These are phyloP conservation scores for Heliconius erato DNA, from an alignment of 2,888 invertebrate genomes.

Conservation along the genomic window DNA sequence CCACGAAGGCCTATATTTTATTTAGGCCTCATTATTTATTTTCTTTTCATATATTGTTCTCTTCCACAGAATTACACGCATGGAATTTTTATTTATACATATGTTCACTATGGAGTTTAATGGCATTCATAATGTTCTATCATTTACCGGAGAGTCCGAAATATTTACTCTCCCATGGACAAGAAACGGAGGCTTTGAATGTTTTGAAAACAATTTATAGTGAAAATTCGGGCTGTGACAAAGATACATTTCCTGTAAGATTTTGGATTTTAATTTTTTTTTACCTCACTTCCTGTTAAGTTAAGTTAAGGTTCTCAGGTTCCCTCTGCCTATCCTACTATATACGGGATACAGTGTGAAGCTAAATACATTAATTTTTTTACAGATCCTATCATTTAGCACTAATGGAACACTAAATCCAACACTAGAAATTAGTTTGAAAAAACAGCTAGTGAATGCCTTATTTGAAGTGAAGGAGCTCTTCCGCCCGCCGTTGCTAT, in stretches of 20 bases:
- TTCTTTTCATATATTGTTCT: slow-evolving; percentile 10
- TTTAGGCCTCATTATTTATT: background rate
- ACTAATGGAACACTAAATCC: slow-evolving; percentile 53
- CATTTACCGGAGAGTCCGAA: slow-evolving; percentile 71
- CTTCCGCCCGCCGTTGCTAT: slow-evolving; percentile 60
- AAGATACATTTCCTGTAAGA: slow-evolving; percentile 66
- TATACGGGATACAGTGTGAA: too few species aligned
- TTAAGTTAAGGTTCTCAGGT: too few species aligned
- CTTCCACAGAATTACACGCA: slow-evolving; percentile 64
- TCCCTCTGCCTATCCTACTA: too few species aligned
- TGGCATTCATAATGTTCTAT: slow-evolving; percentile 62
- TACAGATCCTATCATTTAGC: slow-evolving; percentile 63
- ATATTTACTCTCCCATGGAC: slow-evolving; percentile 64
- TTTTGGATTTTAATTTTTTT: background rate
- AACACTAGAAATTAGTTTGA: slow-evolving; percentile 57
- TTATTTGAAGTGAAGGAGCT: slow-evolving; percentile 63
- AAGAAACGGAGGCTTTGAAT: slow-evolving; percentile 64
- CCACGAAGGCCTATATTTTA: background rate
- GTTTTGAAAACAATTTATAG: slow-evolving; percentile 63
- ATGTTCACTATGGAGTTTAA: slow-evolving; percentile 64
- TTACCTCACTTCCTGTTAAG: background rate
- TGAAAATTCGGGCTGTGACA: slow-evolving; percentile 63
- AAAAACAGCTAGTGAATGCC: slow-evolving; percentile 60
- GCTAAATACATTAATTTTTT: slow-evolving; percentile 25
- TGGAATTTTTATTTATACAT: slow-evolving; percentile 71